Percentiles rank a stretch among this genome's conserved stretches.
Conservation (phyloP, 2,888 invertebrate species). For the Brenthis daphne region DNA sequence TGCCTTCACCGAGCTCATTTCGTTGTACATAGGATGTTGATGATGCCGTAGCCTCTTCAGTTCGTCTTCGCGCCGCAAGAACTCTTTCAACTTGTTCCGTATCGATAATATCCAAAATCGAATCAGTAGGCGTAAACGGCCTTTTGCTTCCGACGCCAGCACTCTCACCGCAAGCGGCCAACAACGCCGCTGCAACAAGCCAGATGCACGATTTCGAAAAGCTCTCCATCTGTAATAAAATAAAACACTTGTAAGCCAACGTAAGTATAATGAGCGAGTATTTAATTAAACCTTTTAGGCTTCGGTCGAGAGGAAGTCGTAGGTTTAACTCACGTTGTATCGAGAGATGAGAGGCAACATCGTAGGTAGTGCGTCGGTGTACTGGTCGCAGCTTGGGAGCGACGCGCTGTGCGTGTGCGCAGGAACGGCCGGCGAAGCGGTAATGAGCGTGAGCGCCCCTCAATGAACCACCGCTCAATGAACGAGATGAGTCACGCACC, state of each 20-base stretch:
- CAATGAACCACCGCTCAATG: conserved; percentile 71
- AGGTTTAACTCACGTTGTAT: conserved; percentile 74
- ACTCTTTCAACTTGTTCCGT: conserved; percentile 83
- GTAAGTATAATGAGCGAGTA: conserved; percentile 42
- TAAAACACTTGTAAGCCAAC: conserved; percentile 27
- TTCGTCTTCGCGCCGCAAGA: conserved; percentile 75
- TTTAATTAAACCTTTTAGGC: conserved; percentile 42
- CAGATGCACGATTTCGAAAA: conserved; percentile 68
- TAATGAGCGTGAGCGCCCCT: conserved; percentile 78
- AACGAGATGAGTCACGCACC: conserved; percentile 75
- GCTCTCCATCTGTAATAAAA: conserved; percentile 74
- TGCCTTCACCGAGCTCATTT: conserved; percentile 83
- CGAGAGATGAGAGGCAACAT: conserved; percentile 68
- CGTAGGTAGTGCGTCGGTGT: conserved; percentile 68
- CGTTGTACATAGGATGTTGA: conserved; percentile 75
- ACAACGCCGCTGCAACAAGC: conserved; percentile 66
- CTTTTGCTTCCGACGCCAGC: conserved; percentile 69
- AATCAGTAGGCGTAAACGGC: conserved; percentile 75
- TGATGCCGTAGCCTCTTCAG: conserved; percentile 68
- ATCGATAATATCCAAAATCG: conserved; percentile 84
- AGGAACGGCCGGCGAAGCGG: conserved; percentile 80
- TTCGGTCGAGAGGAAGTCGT: conserved; percentile 67
- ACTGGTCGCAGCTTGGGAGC: conserved; percentile 43
- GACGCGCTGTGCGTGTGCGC: conserved; percentile 77
- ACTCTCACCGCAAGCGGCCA: conserved; percentile 65